These are phyloP conservation scores for Sus scrofa DNA, from an alignment of 2,113 vertebrate species.

Conservation along the genomic window DNA sequence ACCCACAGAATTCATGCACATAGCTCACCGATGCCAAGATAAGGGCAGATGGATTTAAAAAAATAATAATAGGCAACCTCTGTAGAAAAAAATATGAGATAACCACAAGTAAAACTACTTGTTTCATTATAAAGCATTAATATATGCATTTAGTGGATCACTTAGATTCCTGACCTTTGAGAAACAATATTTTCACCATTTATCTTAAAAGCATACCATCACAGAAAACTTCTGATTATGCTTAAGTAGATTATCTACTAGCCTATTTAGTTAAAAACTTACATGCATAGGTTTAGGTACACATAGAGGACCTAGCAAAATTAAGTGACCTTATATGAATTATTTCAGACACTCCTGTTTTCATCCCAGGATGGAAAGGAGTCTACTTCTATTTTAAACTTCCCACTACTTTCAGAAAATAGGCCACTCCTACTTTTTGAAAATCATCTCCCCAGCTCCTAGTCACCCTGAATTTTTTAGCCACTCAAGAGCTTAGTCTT, in stretches of 20 bases:
- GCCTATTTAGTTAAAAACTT: background rate
- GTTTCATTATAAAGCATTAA: background rate
- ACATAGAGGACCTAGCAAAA: background rate
- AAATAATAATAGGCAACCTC: background rate
- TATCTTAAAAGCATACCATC: background rate
- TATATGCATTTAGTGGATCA: background rate
- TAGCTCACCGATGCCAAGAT: background rate
- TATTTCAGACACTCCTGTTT: background rate
- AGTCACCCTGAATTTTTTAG: background rate
- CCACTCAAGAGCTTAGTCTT: background rate
- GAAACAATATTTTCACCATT: background rate
- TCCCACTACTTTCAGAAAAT: background rate
- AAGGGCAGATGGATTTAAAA: background rate
- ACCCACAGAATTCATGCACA: background rate
- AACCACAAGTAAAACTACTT: background rate
- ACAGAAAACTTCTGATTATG: background rate
- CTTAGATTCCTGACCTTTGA: background rate
- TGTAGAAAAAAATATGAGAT: background rate
- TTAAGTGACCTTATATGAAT: background rate
- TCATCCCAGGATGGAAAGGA: background rate
- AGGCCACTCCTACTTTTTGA: background rate
- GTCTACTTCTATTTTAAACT: background rate
- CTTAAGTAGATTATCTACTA: background rate
- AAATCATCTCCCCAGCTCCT: constrained; percentile 21
- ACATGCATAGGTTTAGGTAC: background rate